Evolutionary conservation across 1,140 invertebrate species (phyloP).

Genomic region (Macrotrachela quadricornifera): DNA sequence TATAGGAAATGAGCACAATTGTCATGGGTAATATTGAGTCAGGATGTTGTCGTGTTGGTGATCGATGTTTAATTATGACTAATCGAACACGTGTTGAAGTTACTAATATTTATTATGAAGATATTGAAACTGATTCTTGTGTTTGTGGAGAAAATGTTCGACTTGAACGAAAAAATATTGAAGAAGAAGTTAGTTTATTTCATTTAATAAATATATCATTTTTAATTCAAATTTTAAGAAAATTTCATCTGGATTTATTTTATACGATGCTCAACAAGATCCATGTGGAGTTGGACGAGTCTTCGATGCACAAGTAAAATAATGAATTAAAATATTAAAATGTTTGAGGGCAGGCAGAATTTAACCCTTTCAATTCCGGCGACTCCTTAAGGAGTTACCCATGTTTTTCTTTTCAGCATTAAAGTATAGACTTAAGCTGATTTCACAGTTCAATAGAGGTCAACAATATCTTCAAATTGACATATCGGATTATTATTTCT

Average conservation of each 20-base stretch:
- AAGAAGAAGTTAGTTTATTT: slow-evolving; percentile 50
- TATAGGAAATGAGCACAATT: slow-evolving; percentile 98
- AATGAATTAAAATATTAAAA: no score
- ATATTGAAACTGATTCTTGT: not conserved
- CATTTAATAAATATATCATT: not conserved
- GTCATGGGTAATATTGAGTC: slow-evolving; percentile 97
- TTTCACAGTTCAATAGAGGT: no score
- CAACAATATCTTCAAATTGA: no score
- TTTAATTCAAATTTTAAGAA: slow-evolving; percentile 36
- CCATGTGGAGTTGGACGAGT: slow-evolving; percentile 81
- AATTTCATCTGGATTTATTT: slow-evolving; percentile 84
- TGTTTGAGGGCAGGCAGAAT: no score
- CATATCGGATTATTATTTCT: no score
- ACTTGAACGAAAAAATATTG: slow-evolving; percentile 90
- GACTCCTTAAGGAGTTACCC: no score
- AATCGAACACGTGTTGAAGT: slow-evolving; percentile 55
- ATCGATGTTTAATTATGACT: slow-evolving; percentile 81
- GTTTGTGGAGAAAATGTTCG: slow-evolving; percentile 78
- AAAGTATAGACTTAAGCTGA: no score
- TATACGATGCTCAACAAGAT: slow-evolving; percentile 72
- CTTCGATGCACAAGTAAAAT: slow-evolving; percentile 82
- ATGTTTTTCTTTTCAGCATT: no score
- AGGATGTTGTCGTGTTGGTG: slow-evolving; percentile 67
- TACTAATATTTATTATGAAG: slow-evolving; percentile 7
- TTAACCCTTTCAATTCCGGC: no score